phyloP scores from a whole-genome alignment of 2,888 invertebrate species.

The Scaptomyza cyrtandrae region DNA sequence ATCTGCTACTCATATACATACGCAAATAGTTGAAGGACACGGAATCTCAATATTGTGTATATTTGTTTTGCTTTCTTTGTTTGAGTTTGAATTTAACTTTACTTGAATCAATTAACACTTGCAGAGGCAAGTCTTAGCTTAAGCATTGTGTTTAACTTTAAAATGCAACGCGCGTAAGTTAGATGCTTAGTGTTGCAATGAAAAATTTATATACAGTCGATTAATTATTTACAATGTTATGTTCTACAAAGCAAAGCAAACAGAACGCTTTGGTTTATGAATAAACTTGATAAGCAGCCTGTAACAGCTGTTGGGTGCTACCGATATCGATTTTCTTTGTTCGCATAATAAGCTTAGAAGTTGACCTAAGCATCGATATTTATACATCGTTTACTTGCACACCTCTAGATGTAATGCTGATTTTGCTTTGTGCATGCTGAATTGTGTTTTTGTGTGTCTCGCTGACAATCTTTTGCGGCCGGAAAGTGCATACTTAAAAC shows the following conservation, averaged over 20 bases:
- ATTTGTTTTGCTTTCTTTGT: constrained; percentile 15
- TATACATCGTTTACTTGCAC: background rate
- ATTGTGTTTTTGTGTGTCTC: constrained; percentile 6
- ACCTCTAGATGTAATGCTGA: constrained; percentile 27
- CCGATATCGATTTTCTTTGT: constrained; percentile 14
- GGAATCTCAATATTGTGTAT: constrained; percentile 5
- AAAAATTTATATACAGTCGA: constrained; percentile 7
- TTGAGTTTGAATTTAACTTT: background rate
- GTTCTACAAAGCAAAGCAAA: constrained; percentile 25
- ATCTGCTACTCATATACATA: constrained; percentile 14
- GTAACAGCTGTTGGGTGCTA: constrained; percentile 29
- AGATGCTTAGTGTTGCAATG: background rate
- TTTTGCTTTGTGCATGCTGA: background rate
- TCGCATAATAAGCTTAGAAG: background rate
- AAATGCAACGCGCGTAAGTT: constrained; percentile 21
- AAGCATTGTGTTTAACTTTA: too few relatives aligned
- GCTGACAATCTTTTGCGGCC: constrained; percentile 14
- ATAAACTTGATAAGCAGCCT: constrained; percentile 31
- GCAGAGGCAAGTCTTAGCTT: too few relatives aligned
- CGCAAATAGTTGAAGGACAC: background rate
- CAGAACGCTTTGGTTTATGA: constrained; percentile 47
- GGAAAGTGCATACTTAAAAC: constrained; percentile 14
- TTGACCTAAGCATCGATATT: constrained; percentile 17
- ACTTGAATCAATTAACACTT: too few relatives aligned
- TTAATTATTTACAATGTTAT: constrained; percentile 12